phyloP scores from a whole-genome alignment of 2,113 vertebrate genomes.

The Platanista minor region DNA sequence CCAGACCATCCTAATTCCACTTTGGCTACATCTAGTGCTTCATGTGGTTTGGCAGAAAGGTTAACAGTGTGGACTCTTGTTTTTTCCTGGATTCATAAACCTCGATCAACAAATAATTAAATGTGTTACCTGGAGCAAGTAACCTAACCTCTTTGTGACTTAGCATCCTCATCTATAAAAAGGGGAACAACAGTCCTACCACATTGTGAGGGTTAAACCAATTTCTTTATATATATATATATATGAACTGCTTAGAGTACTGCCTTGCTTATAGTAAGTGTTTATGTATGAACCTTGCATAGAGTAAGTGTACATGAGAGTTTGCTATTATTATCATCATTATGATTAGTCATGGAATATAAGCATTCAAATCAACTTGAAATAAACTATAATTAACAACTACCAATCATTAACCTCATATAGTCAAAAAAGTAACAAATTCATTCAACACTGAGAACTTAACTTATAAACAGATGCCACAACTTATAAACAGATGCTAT shows the following conservation, averaged over 20 bases:
- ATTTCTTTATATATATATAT: background rate
- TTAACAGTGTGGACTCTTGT: background rate
- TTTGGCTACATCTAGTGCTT: background rate
- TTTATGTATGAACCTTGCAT: background rate
- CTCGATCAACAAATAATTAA: background rate
- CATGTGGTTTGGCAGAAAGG: background rate
- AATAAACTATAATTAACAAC: background rate
- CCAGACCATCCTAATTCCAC: conserved; percentile 5
- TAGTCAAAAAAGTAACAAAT: background rate
- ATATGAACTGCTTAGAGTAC: background rate
- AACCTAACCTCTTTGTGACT: background rate
- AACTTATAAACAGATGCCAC: background rate
- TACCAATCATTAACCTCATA: background rate
- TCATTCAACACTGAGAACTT: background rate
- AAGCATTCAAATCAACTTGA: conserved; percentile 6
- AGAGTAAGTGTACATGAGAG: background rate
- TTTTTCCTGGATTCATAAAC: background rate
- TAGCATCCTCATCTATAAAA: background rate
- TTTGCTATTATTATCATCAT: background rate
- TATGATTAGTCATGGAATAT: background rate
- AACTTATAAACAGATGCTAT: background rate
- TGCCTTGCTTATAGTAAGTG: background rate
- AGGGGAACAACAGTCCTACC: background rate
- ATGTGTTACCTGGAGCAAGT: background rate
- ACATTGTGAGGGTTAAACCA: background rate